Evolutionary conservation across 53 echinoderm and acorn worm species (phyloP).

Genomic region (Echinometra lucunter): DNA sequence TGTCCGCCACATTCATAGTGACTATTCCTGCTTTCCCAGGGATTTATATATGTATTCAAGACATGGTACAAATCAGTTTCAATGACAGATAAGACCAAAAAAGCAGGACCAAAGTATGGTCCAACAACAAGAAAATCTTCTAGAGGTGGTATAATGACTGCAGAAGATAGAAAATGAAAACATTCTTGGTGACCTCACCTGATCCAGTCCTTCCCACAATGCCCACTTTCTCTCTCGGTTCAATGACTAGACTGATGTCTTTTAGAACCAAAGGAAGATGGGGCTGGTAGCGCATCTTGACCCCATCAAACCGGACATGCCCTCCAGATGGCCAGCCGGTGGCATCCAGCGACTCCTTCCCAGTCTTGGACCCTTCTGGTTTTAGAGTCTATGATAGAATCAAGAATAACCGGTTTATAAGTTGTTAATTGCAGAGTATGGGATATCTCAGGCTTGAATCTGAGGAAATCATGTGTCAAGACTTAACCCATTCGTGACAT

Average conservation of each 20-base stretch:
- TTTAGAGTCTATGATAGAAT: constrained; percentile 55
- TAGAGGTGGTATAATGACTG: too few relatives aligned
- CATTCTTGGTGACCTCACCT: constrained; percentile 62
- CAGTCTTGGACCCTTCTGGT: constrained; percentile 64
- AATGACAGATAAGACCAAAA: too few relatives aligned
- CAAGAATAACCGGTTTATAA: background rate
- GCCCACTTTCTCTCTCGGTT: constrained; percentile 86
- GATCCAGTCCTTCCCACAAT: constrained; percentile 96
- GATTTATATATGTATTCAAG: too few relatives aligned
- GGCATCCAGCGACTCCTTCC: constrained; percentile 22
- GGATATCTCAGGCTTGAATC: too few relatives aligned
- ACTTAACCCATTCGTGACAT: too few relatives aligned
- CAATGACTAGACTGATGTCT: constrained; percentile 76
- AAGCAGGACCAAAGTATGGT: too few relatives aligned
- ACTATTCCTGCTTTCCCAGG: too few relatives aligned
- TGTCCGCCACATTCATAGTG: too few relatives aligned
- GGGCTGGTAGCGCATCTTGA: constrained; percentile 84
- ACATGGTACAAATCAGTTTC: too few relatives aligned
- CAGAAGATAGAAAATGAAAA: background rate
- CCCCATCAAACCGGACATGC: constrained; percentile 68
- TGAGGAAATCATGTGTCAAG: too few relatives aligned
- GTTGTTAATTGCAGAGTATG: too few relatives aligned
- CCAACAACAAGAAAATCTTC: too few relatives aligned
- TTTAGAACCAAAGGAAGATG: constrained; percentile 84
- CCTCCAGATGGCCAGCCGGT: constrained; percentile 78